Base-by-base conservation (phyloP, 2,797 vertebrate genomes). In the Bradypodion ventrale region DNA sequence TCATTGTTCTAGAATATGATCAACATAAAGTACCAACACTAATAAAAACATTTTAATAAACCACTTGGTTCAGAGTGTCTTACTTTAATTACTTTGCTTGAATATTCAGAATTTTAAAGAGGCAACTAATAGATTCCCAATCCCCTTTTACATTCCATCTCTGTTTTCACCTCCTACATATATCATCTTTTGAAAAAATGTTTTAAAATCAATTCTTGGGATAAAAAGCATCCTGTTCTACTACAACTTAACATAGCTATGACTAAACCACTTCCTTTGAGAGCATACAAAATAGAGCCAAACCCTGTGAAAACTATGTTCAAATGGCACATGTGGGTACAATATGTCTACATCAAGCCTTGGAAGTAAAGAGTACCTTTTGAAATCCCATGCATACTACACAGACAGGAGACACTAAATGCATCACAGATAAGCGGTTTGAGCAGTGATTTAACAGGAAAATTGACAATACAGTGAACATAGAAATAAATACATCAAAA, bases 301-400 rank as follows among this genome's bases (percentile, higher is more conserved):
- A 85, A 85, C 82, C 74, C 60, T 40, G 78, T 46, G 66, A 81
- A 80, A 73, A 84, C 66, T 80, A 76, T 75, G 82, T 77, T 84
- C 78, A 81, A 78, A 56, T n/a, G 72, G 29, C 49, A 78, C 87
- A 88, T 70, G 84, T 49, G 68, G 75, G 75, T n/a, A 85, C 69
- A 88, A 88, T 75, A 73, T 85, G 70, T 70, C 56, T 79, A 13
- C 68, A 79, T 60, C 62, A 23, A 82, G 25, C 8, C 37, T 19
- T 76, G 10, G 16, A 42, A 73, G 70, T 44, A 3, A 83, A 68
- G 15, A 15, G 44, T 56, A 6, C 49, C 46, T 86, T 69, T 83
- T 15, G 83, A 76, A 75, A 84, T 29, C 15, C 76, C 66, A 27
- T 3, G 23, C 35, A 4, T 13, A 12, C 19, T 83, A 83, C 1